Evolutionary conservation across 2,888 invertebrate genomes (phyloP).

Genomic region (Himalopsyche kuldschensis): DNA sequence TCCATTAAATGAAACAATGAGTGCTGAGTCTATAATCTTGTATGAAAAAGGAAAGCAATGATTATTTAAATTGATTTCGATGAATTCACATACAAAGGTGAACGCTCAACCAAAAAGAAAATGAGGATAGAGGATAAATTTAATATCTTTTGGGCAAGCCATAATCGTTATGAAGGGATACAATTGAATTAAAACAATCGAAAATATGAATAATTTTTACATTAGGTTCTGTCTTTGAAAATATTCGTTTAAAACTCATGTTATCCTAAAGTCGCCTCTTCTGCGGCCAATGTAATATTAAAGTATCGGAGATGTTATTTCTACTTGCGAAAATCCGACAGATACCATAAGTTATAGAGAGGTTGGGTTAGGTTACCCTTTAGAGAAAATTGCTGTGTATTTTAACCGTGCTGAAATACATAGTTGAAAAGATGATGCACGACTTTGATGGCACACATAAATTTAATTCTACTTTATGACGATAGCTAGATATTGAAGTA

Average conservation of each 20-base stretch:
- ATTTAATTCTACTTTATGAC: neutral
- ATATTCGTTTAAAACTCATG: neutral
- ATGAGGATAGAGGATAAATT: neutral
- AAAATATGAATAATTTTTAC: neutral
- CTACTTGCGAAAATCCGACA: neutral
- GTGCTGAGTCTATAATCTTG: neutral
- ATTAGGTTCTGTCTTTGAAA: neutral
- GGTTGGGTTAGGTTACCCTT: neutral
- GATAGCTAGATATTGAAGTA: neutral
- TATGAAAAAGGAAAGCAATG: neutral
- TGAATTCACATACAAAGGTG: neutral
- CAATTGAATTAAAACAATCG: neutral
- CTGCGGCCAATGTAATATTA: neutral
- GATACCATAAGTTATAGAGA: neutral
- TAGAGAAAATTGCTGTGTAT: neutral
- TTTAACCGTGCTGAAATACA: neutral
- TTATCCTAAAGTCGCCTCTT: neutral
- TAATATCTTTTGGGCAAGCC: neutral
- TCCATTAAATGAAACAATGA: neutral
- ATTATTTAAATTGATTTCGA: neutral
- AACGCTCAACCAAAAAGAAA: neutral
- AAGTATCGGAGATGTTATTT: neutral
- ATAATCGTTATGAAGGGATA: neutral
- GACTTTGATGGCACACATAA: constrained; percentile 29
- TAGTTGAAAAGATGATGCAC: constrained; percentile 14